phyloP scores from a whole-genome alignment of 1,140 invertebrate genomes.

The Condylostylus longicornis region DNA sequence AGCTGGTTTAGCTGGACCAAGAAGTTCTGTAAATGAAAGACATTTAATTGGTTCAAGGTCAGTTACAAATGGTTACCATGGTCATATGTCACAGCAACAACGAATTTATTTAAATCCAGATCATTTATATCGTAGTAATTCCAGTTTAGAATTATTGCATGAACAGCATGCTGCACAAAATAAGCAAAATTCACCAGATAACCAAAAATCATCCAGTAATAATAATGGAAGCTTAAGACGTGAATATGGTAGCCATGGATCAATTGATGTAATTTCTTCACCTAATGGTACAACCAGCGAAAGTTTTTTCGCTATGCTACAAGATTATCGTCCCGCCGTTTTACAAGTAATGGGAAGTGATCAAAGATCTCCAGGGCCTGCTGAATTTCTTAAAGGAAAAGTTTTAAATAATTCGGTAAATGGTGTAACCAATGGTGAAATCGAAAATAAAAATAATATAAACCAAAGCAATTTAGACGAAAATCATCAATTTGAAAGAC shows the following conservation, averaged over 20 bases:
- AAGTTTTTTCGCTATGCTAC: conserved; percentile 66
- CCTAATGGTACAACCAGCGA: conserved; percentile 24
- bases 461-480: neutral
- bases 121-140: conserved; percentile 42
- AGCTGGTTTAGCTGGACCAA: conserved; percentile 21
- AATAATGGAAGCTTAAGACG: conserved; percentile 37
- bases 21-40: conserved; percentile 7
- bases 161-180: conserved; percentile 29
- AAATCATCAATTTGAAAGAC: neutral
- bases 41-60: conserved; percentile 22
- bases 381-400: conserved; percentile 43
- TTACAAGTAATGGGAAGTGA: conserved; percentile 36
- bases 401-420: conserved; percentile 5
- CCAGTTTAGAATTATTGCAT: conserved; percentile 40
- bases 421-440: neutral
- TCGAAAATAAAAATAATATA: neutral
- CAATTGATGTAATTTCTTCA: conserved; percentile 5
- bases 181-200: too few species aligned
- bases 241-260: conserved; percentile 44
- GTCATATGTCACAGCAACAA: conserved; percentile 6
- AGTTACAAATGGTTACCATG: conserved; percentile 5
- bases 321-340: conserved; percentile 48
- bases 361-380: conserved; percentile 45
- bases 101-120: conserved; percentile 21
- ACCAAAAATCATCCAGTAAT: conserved; percentile 20